Evolutionary conservation across 2,113 vertebrate genomes (phyloP).

Genomic region (Hippocampus abdominalis): DNA sequence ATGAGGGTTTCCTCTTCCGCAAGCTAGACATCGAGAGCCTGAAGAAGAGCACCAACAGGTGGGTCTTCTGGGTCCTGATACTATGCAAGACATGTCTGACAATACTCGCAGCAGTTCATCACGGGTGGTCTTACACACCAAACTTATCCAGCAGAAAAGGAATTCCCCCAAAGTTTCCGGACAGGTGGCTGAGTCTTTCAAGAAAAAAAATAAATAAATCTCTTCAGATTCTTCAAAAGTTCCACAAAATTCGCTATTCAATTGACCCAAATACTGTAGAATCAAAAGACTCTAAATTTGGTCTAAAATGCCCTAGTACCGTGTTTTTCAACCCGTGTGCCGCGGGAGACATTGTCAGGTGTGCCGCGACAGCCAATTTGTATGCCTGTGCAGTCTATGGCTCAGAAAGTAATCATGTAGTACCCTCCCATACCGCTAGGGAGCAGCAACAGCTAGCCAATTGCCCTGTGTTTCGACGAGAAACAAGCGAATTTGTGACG

Average conservation of each 20-base stretch:
- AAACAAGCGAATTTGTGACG: too few species aligned
- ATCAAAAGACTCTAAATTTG: not conserved
- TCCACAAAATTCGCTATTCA: not conserved
- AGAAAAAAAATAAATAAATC: not conserved
- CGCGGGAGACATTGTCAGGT: too few species aligned
- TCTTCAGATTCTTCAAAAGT: not conserved
- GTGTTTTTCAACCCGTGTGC: too few species aligned
- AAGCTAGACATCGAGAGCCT: conserved; percentile 87
- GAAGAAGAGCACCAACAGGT: conserved; percentile 93
- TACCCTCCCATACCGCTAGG: too few species aligned
- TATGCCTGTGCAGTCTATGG: too few species aligned
- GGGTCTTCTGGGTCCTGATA: conserved; percentile 53
- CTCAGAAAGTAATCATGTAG: too few species aligned
- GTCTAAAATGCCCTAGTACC: not conserved
- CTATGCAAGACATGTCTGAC: not conserved
- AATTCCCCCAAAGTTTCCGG: not conserved
- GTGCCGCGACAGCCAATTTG: too few species aligned
- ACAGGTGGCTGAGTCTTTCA: not conserved
- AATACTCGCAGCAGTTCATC: not conserved
- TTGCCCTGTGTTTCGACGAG: too few species aligned
- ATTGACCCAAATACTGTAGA: not conserved
- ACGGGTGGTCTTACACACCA: not conserved
- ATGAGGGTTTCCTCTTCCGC: conserved; percentile 88
- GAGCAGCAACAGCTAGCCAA: too few species aligned
- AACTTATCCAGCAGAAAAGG: not conserved